These are phyloP conservation scores for Echeneis naucrates DNA, from an alignment of 2,797 vertebrate species.

Conservation along the genomic window DNA sequence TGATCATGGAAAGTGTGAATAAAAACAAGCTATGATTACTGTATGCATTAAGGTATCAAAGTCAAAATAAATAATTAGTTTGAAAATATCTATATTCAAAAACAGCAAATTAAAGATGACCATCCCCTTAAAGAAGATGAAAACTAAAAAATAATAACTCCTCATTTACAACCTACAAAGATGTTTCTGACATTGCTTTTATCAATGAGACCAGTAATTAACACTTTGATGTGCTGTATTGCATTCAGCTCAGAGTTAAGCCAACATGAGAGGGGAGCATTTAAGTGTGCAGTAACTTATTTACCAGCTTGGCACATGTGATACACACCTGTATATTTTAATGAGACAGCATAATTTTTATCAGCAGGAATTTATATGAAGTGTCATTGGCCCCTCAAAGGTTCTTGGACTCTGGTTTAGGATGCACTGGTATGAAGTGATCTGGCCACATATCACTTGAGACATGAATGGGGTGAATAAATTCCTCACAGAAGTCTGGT, in stretches of 20 bases:
- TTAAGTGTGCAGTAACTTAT: slow-evolving; percentile 25
- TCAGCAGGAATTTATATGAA: background rate
- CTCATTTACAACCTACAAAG: no score
- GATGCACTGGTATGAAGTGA: background rate
- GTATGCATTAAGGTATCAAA: background rate
- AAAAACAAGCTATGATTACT: slow-evolving; percentile 3
- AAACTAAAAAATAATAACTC: no score
- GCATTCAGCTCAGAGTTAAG: slow-evolving; percentile 6
- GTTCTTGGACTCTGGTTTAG: background rate
- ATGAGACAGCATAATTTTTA: background rate
- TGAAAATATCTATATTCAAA: no score
- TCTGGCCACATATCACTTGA: background rate
- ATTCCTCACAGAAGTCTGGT: background rate
- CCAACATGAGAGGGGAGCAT: background rate
- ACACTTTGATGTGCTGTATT: background rate
- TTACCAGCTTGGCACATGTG: slow-evolving; percentile 10
- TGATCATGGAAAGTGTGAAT: background rate
- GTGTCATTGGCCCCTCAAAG: background rate
- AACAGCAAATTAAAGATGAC: no score
- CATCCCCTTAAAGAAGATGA: no score
- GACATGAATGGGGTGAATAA: background rate
- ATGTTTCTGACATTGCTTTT: no score
- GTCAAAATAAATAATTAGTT: background rate
- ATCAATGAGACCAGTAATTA: background rate
- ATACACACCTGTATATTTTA: background rate